Conservation (phyloP, 2,113 vertebrate genomes). For the Grallaria varia region DNA sequence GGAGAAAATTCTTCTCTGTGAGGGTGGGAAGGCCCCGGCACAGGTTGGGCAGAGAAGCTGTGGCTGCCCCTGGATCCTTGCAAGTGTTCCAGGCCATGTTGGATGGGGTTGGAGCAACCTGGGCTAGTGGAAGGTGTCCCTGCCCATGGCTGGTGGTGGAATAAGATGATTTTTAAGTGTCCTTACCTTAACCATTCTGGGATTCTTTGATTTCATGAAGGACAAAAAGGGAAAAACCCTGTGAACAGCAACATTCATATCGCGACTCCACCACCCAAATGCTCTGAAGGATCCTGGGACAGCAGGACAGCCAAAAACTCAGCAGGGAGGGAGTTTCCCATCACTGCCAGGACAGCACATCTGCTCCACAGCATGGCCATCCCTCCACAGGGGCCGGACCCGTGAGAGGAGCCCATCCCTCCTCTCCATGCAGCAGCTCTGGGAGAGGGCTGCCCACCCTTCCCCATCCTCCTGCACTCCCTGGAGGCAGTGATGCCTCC, state of each 20-base stretch:
- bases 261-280: neutral
- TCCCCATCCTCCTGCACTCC: neutral
- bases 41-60: neutral
- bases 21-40: fast-evolving
- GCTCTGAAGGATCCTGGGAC: neutral
- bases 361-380: fast-evolving
- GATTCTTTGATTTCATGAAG: neutral
- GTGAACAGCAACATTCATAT: fast-evolving
- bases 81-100: neutral
- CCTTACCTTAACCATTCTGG: neutral
- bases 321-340: neutral
- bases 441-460: neutral
- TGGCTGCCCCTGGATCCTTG: neutral
- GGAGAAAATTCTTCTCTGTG: neutral
- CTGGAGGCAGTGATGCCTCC: fast-evolving
- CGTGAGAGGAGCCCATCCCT: fast-evolving
- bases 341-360: neutral
- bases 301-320: neutral
- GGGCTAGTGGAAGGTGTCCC: neutral
- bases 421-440: fast-evolving
- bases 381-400: fast-evolving
- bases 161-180: neutral
- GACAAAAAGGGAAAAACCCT: neutral
- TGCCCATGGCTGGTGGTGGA: neutral
- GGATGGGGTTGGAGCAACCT: neutral